phyloP scores from a whole-genome alignment of 2,888 invertebrate genomes.

The Horisme vitalbata region DNA sequence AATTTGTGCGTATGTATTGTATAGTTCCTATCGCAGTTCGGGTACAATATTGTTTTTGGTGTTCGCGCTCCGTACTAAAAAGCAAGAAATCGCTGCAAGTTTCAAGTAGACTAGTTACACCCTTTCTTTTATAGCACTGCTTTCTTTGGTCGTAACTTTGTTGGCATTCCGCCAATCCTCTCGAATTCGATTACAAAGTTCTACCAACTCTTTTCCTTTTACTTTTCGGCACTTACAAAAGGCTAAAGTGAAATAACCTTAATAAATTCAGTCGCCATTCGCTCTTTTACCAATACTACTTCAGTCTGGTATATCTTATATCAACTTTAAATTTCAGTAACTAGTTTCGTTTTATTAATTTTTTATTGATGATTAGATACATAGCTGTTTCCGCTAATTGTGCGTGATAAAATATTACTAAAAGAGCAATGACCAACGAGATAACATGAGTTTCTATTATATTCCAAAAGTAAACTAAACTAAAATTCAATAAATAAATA shows the following conservation, averaged over 20 bases:
- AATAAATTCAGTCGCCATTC: too few species aligned
- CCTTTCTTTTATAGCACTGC: slow-evolving; percentile 16
- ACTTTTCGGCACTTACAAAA: slow-evolving; percentile 5
- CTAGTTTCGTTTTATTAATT: too few species aligned
- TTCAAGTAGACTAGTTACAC: slow-evolving; percentile 12
- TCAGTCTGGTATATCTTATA: too few species aligned
- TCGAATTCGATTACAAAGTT: slow-evolving; percentile 19
- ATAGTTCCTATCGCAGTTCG: background rate
- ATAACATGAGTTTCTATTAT: too few species aligned
- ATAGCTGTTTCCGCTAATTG: background rate
- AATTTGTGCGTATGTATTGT: background rate
- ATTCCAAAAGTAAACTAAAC: too few species aligned
- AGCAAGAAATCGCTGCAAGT: slow-evolving; percentile 5
- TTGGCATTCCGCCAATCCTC: slow-evolving; percentile 16
- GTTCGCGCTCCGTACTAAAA: background rate
- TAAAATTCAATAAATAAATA: too few species aligned
- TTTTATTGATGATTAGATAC: too few species aligned
- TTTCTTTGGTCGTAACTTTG: slow-evolving; percentile 19
- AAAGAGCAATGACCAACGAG: too few species aligned
- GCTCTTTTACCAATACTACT: too few species aligned
- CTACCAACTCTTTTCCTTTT: slow-evolving; percentile 13
- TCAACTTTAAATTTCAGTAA: too few species aligned
- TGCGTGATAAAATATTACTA: too few species aligned
- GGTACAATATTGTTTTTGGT: background rate
- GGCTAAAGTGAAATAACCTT: background rate